Percentiles rank a stretch among this genome's conserved stretches.
These are phyloP conservation scores for Rhinichthys osculus DNA, from an alignment of 2,797 vertebrate species.

Conservation along the genomic window DNA sequence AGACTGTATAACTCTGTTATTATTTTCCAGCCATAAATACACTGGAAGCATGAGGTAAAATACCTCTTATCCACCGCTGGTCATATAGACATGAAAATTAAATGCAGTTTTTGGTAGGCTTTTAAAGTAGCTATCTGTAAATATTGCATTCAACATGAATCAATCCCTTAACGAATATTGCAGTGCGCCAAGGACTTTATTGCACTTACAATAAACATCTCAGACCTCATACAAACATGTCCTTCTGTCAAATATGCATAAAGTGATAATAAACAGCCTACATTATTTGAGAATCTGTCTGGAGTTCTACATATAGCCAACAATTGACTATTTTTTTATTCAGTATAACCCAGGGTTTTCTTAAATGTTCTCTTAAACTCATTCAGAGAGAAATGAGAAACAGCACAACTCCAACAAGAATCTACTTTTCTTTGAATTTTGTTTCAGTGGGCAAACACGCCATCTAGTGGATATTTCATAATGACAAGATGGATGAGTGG, in stretches of 20 bases:
- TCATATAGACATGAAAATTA: neutral
- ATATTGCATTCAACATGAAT: too few species aligned
- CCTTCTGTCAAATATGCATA: neutral
- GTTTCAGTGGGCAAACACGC: conserved; percentile 28
- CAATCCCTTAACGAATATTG: neutral
- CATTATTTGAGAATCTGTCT: neutral
- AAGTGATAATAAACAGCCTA: neutral
- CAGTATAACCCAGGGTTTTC: neutral
- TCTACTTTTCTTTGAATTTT: neutral
- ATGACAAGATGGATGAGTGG: neutral
- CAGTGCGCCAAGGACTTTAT: neutral
- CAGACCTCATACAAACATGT: neutral
- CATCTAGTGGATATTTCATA: conserved; percentile 47
- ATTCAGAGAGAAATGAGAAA: neutral
- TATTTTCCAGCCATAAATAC: neutral
- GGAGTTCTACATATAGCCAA: neutral
- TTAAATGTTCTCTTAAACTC: neutral
- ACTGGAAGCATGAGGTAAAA: neutral
- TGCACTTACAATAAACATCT: neutral
- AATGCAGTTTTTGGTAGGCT: neutral
- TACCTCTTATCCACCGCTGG: neutral
- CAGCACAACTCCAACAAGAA: neutral
- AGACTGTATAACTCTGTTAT: neutral
- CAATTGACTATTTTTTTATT: neutral
- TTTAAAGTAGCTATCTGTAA: neutral